These are phyloP conservation scores for Colletes latitarsis DNA, from an alignment of 1,140 invertebrate species.

Conservation along the genomic window DNA sequence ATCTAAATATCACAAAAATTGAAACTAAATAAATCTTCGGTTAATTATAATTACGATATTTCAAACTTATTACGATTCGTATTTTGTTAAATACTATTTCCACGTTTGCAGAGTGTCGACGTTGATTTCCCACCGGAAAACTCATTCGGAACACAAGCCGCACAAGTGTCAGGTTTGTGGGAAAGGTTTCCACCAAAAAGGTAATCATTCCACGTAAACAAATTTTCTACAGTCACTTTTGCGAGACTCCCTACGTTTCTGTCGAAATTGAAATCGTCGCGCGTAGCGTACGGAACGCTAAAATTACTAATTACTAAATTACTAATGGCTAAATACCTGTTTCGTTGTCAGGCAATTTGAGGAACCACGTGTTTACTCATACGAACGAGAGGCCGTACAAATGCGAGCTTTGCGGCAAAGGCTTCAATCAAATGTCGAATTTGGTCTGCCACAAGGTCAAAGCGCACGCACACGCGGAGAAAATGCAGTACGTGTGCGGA, in stretches of 20 bases:
- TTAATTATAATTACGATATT: too few species aligned
- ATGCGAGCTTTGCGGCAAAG: constrained; percentile 88
- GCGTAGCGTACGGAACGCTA: neutral
- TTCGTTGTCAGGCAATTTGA: constrained; percentile 83
- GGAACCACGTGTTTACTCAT: constrained; percentile 88
- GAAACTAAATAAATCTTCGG: too few species aligned
- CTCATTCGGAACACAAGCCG: constrained; percentile 87
- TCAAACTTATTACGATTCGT: too few species aligned
- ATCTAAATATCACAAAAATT: too few species aligned
- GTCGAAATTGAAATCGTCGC: too few species aligned
- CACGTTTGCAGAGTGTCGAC: constrained; percentile 84
- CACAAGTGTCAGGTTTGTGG: constrained; percentile 88
- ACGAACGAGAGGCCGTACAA: constrained; percentile 91
- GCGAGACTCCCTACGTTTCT: too few species aligned
- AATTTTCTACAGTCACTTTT: neutral
- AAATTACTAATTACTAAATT: too few species aligned
- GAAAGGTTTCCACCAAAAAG: constrained; percentile 90
- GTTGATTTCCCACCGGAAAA: constrained; percentile 88
- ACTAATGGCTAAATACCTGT: constrained; percentile 22
- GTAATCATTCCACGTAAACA: constrained; percentile 71
- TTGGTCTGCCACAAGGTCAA: constrained; percentile 89
- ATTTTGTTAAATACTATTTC: neutral
- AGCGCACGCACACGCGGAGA: constrained; percentile 83
- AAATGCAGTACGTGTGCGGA: constrained; percentile 82
- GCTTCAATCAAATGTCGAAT: constrained; percentile 93